Percentiles rank a stretch among this genome's conserved stretches.
phyloP scores from a whole-genome alignment of 92 coral and sea anemone genomes.

The Anthopleura xanthogrammica region DNA sequence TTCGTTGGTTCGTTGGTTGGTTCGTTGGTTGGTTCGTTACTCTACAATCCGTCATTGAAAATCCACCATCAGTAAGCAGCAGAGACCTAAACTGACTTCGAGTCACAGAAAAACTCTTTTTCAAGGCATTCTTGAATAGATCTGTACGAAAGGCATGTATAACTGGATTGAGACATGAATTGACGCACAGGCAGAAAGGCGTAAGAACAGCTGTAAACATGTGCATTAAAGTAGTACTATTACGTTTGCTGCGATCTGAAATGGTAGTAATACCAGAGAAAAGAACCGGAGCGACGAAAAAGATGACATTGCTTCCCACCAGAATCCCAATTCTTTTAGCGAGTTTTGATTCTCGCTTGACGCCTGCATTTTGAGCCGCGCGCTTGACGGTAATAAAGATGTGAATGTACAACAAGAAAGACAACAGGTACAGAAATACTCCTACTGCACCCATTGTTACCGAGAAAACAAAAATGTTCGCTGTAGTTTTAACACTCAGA shows the following conservation, averaged over 20 bases:
- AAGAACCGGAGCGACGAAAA: not conserved
- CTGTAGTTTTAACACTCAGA: not conserved
- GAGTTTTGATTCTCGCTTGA: constrained; percentile 37
- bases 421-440: constrained; percentile 13
- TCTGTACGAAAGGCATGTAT: not conserved
- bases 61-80: not conserved
- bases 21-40: no score
- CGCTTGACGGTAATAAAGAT: constrained; percentile 32
- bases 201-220: not conserved
- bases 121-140: not conserved
- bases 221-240: no score
- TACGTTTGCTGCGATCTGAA: not conserved
- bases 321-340: constrained; percentile 41
- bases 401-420: constrained; percentile 35
- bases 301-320: constrained; percentile 14
- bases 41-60: not conserved
- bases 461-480: constrained; percentile 13
- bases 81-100: not conserved
- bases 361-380: constrained; percentile 32
- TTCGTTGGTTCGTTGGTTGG: no score
- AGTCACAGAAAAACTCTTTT: not conserved
- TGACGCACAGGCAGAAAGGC: not conserved
- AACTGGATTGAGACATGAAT: constrained; percentile 14
- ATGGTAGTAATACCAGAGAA: not conserved
- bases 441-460: constrained; percentile 11